A percentile compares a stretch with the other conserved stretches of the same genome.
phyloP scores from a whole-genome alignment of 2,113 vertebrate species.

The Eurypyga helias region DNA sequence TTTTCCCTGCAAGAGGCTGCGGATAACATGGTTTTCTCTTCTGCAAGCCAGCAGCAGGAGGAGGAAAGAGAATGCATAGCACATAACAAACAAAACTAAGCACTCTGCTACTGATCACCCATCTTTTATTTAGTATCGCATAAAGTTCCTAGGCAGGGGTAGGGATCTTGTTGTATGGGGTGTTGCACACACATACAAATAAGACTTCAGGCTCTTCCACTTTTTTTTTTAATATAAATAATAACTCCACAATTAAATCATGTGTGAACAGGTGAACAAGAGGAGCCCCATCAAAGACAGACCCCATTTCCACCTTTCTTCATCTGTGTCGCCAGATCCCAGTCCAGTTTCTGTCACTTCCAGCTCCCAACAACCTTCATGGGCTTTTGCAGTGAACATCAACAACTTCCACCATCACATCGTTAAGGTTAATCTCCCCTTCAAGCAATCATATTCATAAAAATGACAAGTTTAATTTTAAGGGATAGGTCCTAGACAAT shows the following conservation, averaged over 20 bases:
- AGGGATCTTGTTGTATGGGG: not conserved
- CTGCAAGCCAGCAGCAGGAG: not conserved
- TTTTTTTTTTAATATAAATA: not conserved
- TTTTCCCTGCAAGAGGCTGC: not conserved
- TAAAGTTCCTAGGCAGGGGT: not conserved
- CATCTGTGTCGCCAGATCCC: not conserved
- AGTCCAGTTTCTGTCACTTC: not conserved
- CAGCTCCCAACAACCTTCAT: not conserved
- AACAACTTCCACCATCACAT: not conserved
- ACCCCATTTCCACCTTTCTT: not conserved
- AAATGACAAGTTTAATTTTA: conserved; percentile 47
- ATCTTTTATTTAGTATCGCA: not conserved
- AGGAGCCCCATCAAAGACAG: not conserved
- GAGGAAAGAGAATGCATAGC: not conserved
- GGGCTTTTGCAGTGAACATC: not conserved
- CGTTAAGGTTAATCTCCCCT: conserved; percentile 44
- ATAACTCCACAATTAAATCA: not conserved
- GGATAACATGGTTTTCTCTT: not conserved
- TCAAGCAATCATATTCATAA: conserved; percentile 23
- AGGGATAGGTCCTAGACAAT: conserved; percentile 8
- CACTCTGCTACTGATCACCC: not conserved
- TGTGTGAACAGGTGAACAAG: not conserved
- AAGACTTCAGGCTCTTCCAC: not conserved
- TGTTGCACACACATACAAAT: not conserved
- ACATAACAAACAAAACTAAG: not conserved